Evolutionary conservation across 2,888 invertebrate species (phyloP).

Genomic region (Ptychoptera contaminata): DNA sequence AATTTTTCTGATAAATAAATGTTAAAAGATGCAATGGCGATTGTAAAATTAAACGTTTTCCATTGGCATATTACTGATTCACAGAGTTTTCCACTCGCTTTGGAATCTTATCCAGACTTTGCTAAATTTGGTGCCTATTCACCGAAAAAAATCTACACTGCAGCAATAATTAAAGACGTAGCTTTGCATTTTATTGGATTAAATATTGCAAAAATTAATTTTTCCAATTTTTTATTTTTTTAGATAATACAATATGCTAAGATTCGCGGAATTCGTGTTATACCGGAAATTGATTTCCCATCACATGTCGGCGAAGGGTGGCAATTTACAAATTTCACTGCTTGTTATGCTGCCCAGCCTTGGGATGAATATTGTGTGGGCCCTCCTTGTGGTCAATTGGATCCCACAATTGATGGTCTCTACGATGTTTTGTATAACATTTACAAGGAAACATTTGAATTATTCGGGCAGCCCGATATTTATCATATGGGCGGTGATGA

Average conservation of each 20-base stretch:
- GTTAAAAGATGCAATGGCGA: constrained; percentile 76
- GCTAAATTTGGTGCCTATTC: constrained; percentile 65
- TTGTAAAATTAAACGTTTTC: constrained; percentile 81
- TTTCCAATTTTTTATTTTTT: not conserved
- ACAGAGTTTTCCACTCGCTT: constrained; percentile 83
- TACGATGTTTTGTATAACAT: constrained; percentile 55
- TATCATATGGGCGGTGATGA: constrained; percentile 88
- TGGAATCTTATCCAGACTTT: constrained; percentile 53
- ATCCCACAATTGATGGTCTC: constrained; percentile 51
- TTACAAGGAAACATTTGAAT: constrained; percentile 53
- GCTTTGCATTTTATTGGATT: not conserved
- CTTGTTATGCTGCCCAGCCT: constrained; percentile 58
- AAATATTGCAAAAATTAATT: not conserved
- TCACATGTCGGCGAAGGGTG: constrained; percentile 80
- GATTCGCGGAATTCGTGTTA: constrained; percentile 63
- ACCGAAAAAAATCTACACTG: constrained; percentile 48
- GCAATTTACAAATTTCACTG: constrained; percentile 52
- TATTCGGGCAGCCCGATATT: constrained; percentile 40
- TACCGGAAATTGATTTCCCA: constrained; percentile 88
- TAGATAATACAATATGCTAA: constrained; percentile 48
- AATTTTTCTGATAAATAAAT: not conserved
- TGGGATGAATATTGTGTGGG: constrained; percentile 60
- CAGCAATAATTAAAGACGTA: constrained; percentile 36
- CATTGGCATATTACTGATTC: constrained; percentile 93
- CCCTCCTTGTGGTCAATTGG: constrained; percentile 73